Evolutionary conservation across 2,113 vertebrate genomes (phyloP), one percentile per base, ranked within the genome.

Genomic region (Balaenoptera acutorostrata): DNA sequence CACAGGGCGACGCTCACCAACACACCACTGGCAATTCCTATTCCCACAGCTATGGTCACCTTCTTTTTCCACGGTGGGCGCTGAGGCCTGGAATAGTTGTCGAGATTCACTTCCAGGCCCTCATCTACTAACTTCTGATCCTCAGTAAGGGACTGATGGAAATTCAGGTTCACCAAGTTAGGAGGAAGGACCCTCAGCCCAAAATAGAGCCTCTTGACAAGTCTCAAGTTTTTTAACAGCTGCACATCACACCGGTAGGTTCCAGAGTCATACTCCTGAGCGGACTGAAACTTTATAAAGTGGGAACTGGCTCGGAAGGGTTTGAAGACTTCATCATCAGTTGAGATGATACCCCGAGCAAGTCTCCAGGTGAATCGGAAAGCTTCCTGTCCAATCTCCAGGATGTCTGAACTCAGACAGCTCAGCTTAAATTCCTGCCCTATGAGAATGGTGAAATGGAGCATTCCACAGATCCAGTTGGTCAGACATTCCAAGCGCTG

Each of bases 211-310:
- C 98, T 99, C 98, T 99, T 99, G 89, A 99, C 92, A 21, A 98
- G 39, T 17, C 25, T 98, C 55, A 98, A 68, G 3, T 96, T 98
- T 90, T 61, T 96, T 0, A 96, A 11, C 59, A 98, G 95, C 95
- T 98, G 99, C 87, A 99, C 99, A 0, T 99, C 99, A 15, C 99
- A 99, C 1, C 98, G 96, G 31, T 99, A 99, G 0, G 99, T 99
- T 0, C 99, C 99, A n/a, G 99, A 98, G 1, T 99, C 98, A 0
- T 94, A 93, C 93, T 99, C 99, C 27, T 23, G 90, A 6, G 98
- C 92, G 0, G 98, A 97, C 27, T 97, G 95, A 71, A 99, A 98
- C 3, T 92, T 85, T 74, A 99, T 15, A 3, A 95, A 93, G 25
- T 98, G 90, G 20, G 97, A 2, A 0, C 86, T 36, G 39, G 96